Base-by-base conservation (phyloP, 2,113 vertebrate species). In the Tupaia tana region DNA sequence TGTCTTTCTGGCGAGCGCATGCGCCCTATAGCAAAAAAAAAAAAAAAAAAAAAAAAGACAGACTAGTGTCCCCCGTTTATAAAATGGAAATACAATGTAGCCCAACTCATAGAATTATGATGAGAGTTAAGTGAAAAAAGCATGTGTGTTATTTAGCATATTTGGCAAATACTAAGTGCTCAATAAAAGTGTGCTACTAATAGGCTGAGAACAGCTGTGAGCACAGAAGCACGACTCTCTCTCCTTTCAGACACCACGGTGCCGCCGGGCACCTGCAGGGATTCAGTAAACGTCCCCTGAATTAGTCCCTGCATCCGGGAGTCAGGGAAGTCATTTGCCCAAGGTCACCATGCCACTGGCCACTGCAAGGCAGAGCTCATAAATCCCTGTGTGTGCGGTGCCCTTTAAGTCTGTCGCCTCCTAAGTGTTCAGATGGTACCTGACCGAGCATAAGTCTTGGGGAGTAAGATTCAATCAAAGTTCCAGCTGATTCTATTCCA, bases 401-500 rank as follows among this genome's bases (percentile, higher is more conserved):
- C 93, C 91, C 96, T 97, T 93, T 93, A 93, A 95, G 97, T 96
- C 61, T 34, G 54, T 52, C 2, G 3, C 1, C 89, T 86, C 22
- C 88, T 3, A 7, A 71, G 93, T 97, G 96, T 98, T 98, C 95
- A 97, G 93, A 7, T 91, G 0, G 29, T 14, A 89, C 97, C 97
- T 96, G 43, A 86, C 97, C 0, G 43, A 91, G 93, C 97, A 98
- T 98, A 73, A 96, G 97, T 96, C 98, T 64, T 56, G 92, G 97
- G 82, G 83, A 3, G 31, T 86, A 97, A 97, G 97, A 97, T 97
- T 96, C 98, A 98, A 98, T 97, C 98, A 96, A 88, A 54, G 93
- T 84, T 96, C 67, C 93, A 86, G 56, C 97, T 97, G 96, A 96
- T 96, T 97, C 89, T n/a, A 79, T 96, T 96, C 91, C 86, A 80